Evolutionary conservation across 2,888 invertebrate genomes (phyloP), one percentile per base, ranked within the genome.

Genomic region (Phlogophora meticulosa): DNA sequence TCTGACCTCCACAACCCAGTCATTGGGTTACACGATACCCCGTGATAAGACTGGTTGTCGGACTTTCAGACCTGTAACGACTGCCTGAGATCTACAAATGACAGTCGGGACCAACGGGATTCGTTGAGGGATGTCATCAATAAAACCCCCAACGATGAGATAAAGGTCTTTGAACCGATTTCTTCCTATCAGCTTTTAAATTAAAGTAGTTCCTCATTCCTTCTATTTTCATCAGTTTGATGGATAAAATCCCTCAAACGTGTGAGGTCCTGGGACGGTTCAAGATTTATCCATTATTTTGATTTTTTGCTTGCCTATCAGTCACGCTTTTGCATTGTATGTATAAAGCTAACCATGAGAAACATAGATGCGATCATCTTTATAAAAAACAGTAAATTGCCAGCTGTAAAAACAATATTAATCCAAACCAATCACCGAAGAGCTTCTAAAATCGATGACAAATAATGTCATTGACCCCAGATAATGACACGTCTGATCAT

Each of bases 401-500:
- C 34, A 49, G 55, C 65, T 66, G 53, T 64, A 55, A 71, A 71
- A 78, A 72, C 56, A 66, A 55, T 42, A 56, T 48, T 13, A 58
- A 38, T 61, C n/a, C 45, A 62, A 38, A 72, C 53, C 62, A 68
- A 73, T 72, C 46, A 71, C 34, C 22, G 11, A 34, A 59, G 46
- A 62, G n/a, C 42, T 46, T 49, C 46, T 56, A 71, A 72, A 60
- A 72, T 60, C 42, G 70, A 72, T 83, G 78, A 78, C 70, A 63
- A 70, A 71, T 52, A 52, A 56, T 71, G 74, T 72, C 76, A 68
- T 68, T 72, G 79, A 83, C 83, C 83, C 43, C 46, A 73, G 72
- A 66, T 76, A 76, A 70, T 70, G 72, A 69, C 74, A 82, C 60
- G 76, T 72, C 48, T 69, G 65, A 65, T 75, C 63, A 69, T 66